These are phyloP conservation scores for Physocephala rufipes DNA, from an alignment of 2,888 invertebrate species.

Conservation along the genomic window DNA sequence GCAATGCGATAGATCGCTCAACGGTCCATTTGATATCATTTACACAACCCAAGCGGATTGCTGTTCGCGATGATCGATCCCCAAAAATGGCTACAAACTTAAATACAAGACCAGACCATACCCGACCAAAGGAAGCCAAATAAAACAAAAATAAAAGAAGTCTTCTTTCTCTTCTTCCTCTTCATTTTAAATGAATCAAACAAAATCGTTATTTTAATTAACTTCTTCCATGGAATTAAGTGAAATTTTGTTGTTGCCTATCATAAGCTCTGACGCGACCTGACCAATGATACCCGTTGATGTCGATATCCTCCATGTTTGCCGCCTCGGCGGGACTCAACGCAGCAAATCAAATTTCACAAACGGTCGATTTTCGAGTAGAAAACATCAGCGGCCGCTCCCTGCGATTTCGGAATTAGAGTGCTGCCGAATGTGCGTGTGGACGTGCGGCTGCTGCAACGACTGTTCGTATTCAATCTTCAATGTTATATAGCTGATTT, in stretches of 20 bases:
- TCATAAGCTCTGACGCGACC: background rate
- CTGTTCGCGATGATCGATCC: slow-evolving; percentile 37
- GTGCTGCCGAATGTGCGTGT: background rate
- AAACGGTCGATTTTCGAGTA: background rate
- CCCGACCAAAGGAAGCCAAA: background rate
- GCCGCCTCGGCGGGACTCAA: no score
- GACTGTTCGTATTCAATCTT: background rate
- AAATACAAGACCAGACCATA: no score
- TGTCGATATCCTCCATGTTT: no score
- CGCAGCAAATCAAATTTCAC: background rate
- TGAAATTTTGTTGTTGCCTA: slow-evolving; percentile 13
- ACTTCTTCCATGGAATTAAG: slow-evolving; percentile 17
- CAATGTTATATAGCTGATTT: background rate
- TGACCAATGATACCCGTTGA: no score
- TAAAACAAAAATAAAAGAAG: background rate
- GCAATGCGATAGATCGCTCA: slow-evolving; percentile 24
- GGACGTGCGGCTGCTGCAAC: background rate
- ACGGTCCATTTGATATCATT: slow-evolving; percentile 54
- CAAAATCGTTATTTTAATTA: slow-evolving; percentile 31
- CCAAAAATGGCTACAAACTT: slow-evolving; percentile 40
- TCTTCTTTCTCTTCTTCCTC: background rate
- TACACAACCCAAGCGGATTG: slow-evolving; percentile 52
- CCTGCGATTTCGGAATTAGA: no score
- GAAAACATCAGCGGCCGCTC: no score
- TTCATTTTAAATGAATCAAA: slow-evolving; percentile 2